A percentile compares a stretch with the other conserved stretches of the same genome.
Conservation (phyloP, 2,797 vertebrate genomes). For the Liparis tanakae region DNA sequence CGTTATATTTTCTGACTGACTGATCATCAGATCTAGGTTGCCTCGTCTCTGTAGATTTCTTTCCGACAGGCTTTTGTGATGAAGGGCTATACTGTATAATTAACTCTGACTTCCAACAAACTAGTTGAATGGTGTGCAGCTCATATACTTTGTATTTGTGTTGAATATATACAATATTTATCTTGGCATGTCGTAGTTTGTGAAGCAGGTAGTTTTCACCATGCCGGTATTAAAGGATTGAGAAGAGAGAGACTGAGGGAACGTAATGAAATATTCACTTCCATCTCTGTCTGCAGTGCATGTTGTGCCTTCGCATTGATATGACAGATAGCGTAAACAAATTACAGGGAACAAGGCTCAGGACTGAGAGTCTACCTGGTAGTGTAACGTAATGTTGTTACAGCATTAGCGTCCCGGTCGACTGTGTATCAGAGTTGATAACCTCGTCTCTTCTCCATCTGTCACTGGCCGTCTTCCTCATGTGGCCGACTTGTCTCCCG, state of each 20-base stretch:
- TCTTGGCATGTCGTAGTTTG: neutral
- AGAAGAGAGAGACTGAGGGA: slow-evolving; percentile 14
- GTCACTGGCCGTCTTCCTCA: slow-evolving; percentile 47
- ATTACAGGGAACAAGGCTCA: slow-evolving; percentile 43
- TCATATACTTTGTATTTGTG: slow-evolving; percentile 14
- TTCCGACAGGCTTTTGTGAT: slow-evolving; percentile 31
- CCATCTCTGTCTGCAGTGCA: slow-evolving; percentile 7
- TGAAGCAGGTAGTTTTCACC: neutral
- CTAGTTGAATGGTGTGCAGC: slow-evolving; percentile 8
- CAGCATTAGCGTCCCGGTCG: slow-evolving; percentile 53
- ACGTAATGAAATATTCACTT: slow-evolving; percentile 31
- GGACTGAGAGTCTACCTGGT: slow-evolving; percentile 40
- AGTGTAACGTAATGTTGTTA: slow-evolving; percentile 38
- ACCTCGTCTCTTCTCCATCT: slow-evolving; percentile 51
- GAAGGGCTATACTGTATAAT: slow-evolving; percentile 38
- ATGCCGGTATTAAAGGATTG: neutral
- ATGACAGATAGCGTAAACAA: slow-evolving; percentile 50
- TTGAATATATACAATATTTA: slow-evolving; percentile 36
- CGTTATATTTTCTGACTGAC: slow-evolving; percentile 42
- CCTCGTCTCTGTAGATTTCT: slow-evolving; percentile 37
- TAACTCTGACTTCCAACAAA: slow-evolving; percentile 49
- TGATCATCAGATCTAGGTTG: slow-evolving; percentile 46
- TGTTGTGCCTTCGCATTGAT: slow-evolving; percentile 14
- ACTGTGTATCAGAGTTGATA: slow-evolving; percentile 61
- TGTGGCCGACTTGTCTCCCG: slow-evolving; percentile 26